Evolutionary conservation across 2,113 vertebrate genomes (phyloP).

Genomic region (Macrotis lagotis): DNA sequence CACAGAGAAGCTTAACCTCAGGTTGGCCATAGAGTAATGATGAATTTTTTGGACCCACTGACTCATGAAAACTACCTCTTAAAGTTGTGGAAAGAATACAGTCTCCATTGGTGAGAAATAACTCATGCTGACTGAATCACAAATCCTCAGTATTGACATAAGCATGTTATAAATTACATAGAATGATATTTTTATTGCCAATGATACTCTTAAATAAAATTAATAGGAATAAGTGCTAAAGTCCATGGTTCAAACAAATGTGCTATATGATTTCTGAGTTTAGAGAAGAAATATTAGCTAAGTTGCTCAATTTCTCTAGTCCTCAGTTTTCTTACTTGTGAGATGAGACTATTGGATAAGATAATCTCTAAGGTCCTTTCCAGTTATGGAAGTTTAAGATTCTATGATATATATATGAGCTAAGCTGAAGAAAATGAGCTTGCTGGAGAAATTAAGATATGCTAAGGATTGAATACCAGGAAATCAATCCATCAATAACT

Average conservation of each 20-base stretch:
- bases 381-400: not conserved
- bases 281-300: not conserved
- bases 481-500: not conserved
- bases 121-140: not conserved
- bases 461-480: not conserved
- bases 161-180: not conserved
- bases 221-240: not conserved
- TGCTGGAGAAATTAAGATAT: not conserved
- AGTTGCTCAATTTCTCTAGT: not conserved
- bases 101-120: not conserved
- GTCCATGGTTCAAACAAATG: not conserved
- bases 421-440: not conserved
- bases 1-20: not conserved
- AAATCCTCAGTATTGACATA: not conserved
- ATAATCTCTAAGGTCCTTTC: not conserved
- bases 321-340: not conserved
- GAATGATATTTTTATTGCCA: not conserved
- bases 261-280: not conserved
- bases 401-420: not conserved
- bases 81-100: not conserved
- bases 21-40: not conserved
- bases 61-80: not conserved
- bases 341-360: not conserved
- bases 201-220: not conserved
- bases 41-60: not conserved